Evolutionary conservation across 2,797 vertebrate genomes (phyloP), one percentile per base, ranked within the genome.

Genomic region (Sebastes variabilis): DNA sequence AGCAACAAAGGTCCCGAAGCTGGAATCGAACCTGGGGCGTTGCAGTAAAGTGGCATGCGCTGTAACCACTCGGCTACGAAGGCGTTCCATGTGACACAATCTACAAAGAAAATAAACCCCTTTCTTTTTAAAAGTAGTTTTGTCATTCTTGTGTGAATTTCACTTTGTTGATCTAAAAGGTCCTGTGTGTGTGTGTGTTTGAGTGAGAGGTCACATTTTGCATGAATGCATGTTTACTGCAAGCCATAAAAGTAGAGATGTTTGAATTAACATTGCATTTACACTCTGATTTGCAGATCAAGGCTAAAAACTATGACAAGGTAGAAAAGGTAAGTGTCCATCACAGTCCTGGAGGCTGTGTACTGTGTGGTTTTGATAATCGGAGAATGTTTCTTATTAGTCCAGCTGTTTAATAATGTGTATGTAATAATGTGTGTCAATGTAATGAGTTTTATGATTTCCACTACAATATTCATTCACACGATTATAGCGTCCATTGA

Each of bases 231-330:
- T 94, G 92, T 85, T 84, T 79, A 66, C 70, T 86, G 55, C 73
- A 75, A 81, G 62, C 62, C 56, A 25, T 73, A 20, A 55, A 69
- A 72, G 60, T 61, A 67, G 62, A 81, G 54, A 52, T 4, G n/a
- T 55, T 74, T 88, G 69, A 87, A 90, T 92, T 95, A 96, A 96
- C 88, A 13, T 75, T 94, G 75, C 87, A 90, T 96, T 93, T 96
- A 90, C 93, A 95, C 93, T 96, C 85, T 96, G 83, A 93, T 96
- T 95, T 97, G 80, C 96, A 99, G 99, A 97, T 99, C 95, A 99
- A 99, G 97, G 98, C 97, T 93, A 99, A 99, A 99, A 99, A 99
- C 97, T 99, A 99, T 97, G 99, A 99, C 97, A 99, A 99, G 81
- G 99, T 99, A 95, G 99, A 99, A 95, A 99, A 99, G 98, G 98